Conservation (phyloP, 2,113 vertebrate genomes). For the Guaruba guarouba region DNA sequence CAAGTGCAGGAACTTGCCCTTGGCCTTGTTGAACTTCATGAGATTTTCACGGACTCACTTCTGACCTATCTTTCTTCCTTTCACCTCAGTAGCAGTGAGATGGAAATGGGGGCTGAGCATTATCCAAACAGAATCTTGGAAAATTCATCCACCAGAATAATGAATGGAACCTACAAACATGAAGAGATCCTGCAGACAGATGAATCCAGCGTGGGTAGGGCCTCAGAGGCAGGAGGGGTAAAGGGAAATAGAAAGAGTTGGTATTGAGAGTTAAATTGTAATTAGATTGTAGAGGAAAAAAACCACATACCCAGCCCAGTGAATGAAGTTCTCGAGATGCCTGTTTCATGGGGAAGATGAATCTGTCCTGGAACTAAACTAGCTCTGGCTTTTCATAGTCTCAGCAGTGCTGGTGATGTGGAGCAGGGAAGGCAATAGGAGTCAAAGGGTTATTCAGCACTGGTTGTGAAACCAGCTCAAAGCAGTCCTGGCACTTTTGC, state of each 20-base stretch:
- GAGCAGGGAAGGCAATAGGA: not conserved
- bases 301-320: not conserved
- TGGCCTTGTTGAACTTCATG: no score
- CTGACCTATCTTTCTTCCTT: not conserved
- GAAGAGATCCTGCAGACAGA: slow-evolving; percentile 93
- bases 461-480: not conserved
- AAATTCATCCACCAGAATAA: slow-evolving; percentile 87
- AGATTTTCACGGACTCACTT: no score
- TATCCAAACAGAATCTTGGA: slow-evolving; percentile 93
- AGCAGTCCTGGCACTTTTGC: not conserved
- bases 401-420: not conserved
- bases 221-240: not conserved
- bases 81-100: slow-evolving; percentile 88
- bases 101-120: slow-evolving; percentile 96
- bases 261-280: not conserved
- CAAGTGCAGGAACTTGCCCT: no score
- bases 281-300: not conserved
- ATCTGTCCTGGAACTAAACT: not conserved
- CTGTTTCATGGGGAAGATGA: not conserved
- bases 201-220: slow-evolving; percentile 90
- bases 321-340: not conserved
- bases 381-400: not conserved
- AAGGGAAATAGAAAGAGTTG: not conserved
- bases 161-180: slow-evolving; percentile 97
- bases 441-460: not conserved